These are phyloP conservation scores for Cryptotermes secundus DNA, from an alignment of 1,140 invertebrate species.

Conservation along the genomic window DNA sequence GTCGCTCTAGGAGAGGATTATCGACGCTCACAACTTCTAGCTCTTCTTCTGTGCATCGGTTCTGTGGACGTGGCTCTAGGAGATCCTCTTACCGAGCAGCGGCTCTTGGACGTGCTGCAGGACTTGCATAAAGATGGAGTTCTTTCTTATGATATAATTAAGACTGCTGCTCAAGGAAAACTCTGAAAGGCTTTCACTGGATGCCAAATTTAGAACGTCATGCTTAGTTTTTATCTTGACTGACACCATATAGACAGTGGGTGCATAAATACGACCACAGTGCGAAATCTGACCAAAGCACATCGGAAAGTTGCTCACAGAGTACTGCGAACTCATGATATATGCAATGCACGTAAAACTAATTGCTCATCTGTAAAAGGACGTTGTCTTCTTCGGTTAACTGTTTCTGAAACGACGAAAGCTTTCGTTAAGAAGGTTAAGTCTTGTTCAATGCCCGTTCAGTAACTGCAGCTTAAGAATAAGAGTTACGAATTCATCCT, in stretches of 20 bases:
- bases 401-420: not conserved
- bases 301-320: too few relatives aligned
- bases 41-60: conserved; percentile 73
- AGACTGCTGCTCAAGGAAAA: conserved; percentile 10
- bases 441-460: not conserved
- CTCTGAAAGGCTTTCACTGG: not conserved
- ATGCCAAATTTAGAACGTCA: not conserved
- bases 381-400: not conserved
- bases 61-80: conserved; percentile 74
- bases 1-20: conserved; percentile 63
- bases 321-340: not conserved
- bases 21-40: conserved; percentile 67
- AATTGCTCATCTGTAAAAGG: not conserved
- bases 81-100: conserved; percentile 66
- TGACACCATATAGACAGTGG: too few relatives aligned
- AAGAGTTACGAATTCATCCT: not conserved
- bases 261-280: too few relatives aligned
- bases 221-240: too few relatives aligned
- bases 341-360: not conserved
- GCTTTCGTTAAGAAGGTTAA: not conserved
- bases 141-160: conserved; percentile 41
- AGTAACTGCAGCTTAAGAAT: not conserved
- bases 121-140: conserved; percentile 62
- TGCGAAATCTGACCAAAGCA: too few relatives aligned
- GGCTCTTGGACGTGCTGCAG: conserved; percentile 60